A percentile compares a stretch with the other conserved stretches of the same genome.
phyloP scores from a whole-genome alignment of 2,797 vertebrate species.

The Crax fasciolata region DNA sequence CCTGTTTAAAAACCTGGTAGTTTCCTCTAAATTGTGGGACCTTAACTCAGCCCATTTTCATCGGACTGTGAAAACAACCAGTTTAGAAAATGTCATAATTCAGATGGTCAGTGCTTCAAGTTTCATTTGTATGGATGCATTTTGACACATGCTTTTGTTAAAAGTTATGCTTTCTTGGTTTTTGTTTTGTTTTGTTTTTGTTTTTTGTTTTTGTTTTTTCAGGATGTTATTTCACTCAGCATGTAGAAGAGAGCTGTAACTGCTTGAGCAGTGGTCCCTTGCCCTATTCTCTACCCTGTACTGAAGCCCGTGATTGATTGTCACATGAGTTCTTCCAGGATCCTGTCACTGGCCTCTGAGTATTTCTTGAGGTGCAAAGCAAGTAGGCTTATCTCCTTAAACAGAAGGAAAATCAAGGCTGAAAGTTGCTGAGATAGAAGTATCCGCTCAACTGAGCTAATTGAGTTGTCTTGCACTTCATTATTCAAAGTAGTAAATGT shows the following conservation, averaged over 20 bases:
- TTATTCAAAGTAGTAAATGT: neutral
- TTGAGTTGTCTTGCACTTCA: neutral
- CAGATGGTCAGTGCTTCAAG: neutral
- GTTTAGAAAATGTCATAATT: neutral
- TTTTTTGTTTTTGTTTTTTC: neutral
- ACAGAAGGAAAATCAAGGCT: neutral
- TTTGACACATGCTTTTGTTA: neutral
- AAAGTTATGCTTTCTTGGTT: neutral
- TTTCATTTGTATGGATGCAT: neutral
- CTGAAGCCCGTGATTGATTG: neutral
- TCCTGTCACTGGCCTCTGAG: neutral
- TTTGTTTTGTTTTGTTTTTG: neutral
- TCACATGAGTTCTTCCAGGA: neutral
- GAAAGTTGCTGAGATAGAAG: neutral
- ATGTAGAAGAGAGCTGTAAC: neutral
- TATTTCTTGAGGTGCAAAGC: neutral
- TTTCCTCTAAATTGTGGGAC: neutral
- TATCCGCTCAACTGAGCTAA: neutral
- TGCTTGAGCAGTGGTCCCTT: neutral
- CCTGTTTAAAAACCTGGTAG: neutral
- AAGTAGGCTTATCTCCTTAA: neutral
- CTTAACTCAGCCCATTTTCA: neutral
- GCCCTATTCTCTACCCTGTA: neutral
- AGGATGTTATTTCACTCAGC: neutral
- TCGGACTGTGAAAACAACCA: neutral